These are phyloP conservation scores for Salvator merianae DNA, from an alignment of 2,113 vertebrate species.

Conservation along the genomic window DNA sequence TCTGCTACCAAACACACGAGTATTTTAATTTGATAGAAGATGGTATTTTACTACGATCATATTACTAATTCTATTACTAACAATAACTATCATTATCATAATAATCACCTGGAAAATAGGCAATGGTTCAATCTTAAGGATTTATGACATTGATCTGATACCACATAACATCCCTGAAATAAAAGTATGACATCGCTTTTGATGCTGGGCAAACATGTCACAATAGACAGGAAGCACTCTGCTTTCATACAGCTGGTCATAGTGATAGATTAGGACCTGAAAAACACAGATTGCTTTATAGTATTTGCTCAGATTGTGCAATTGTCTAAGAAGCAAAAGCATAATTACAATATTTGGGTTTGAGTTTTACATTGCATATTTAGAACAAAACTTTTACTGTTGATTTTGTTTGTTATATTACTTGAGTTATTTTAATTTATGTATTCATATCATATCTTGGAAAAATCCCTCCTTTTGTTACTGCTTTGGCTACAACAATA, in stretches of 20 bases:
- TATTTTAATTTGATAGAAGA: conserved; percentile 37
- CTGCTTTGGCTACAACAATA: too few species aligned
- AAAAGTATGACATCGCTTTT: not conserved
- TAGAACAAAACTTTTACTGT: too few species aligned
- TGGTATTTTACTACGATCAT: conserved; percentile 11
- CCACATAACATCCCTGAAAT: not conserved
- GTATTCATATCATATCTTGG: too few species aligned
- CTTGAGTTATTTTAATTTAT: too few species aligned
- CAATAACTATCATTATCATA: not conserved
- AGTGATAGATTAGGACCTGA: not conserved
- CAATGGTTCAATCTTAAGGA: not conserved
- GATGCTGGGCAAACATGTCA: not conserved
- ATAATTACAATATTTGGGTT: too few species aligned
- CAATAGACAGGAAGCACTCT: not conserved
- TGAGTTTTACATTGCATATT: too few species aligned
- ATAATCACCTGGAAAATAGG: not conserved
- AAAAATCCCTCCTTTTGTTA: too few species aligned
- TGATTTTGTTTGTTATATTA: too few species aligned
- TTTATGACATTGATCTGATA: not conserved
- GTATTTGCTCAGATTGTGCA: too few species aligned
- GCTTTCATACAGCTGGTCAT: not conserved
- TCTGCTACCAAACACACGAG: conserved; percentile 49
- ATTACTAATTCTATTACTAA: too few species aligned
- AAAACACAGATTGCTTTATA: too few species aligned
- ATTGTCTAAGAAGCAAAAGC: too few species aligned